Conservation (phyloP, 2,888 invertebrate species). For the Mythimna vitellina region DNA sequence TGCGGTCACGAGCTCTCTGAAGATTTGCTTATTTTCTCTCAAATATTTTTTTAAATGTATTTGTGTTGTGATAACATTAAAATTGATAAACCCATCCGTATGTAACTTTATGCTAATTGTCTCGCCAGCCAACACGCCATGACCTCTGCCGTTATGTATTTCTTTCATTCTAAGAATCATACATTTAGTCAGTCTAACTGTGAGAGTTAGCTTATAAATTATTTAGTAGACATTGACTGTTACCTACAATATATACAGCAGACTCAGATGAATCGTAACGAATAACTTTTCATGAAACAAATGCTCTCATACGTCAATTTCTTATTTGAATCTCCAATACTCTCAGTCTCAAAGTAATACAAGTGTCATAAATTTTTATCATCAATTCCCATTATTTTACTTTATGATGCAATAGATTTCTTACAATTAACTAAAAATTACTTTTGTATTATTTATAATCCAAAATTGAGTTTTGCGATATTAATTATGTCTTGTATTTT, state of each 20-base stretch:
- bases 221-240: neutral
- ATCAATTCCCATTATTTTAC: conserved; percentile 47
- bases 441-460: conserved; percentile 27
- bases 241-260: neutral
- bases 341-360: conserved; percentile 25
- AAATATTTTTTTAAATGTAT: neutral
- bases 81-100: neutral
- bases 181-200: neutral
- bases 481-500: conserved; percentile 21
- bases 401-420: conserved; percentile 33
- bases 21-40: conserved; percentile 17
- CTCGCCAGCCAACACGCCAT: neutral
- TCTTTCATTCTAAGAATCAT: conserved; percentile 3
- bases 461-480: conserved; percentile 39
- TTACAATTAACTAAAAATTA: conserved; percentile 36
- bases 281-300: conserved; percentile 16
- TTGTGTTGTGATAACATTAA: neutral
- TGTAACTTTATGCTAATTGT: neutral
- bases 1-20: conserved; percentile 22
- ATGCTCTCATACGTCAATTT: conserved; percentile 21
- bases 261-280: neutral
- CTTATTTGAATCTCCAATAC: conserved; percentile 19
- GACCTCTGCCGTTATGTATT: neutral
- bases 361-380: conserved; percentile 35
- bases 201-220: neutral